These are phyloP conservation scores for Rutpela maculata DNA, from an alignment of 2,888 invertebrate genomes.

Conservation along the genomic window DNA sequence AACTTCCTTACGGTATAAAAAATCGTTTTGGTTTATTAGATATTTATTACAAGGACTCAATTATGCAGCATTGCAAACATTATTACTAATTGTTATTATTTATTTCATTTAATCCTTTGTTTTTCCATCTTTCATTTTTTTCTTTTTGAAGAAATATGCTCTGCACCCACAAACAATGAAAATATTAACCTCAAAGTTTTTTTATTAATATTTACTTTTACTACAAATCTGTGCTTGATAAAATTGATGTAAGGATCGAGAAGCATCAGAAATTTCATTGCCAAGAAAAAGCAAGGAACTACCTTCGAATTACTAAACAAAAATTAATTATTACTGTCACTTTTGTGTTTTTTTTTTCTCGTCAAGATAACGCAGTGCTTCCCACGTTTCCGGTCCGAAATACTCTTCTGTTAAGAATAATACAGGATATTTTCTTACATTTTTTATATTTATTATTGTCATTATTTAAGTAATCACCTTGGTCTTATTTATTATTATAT, in stretches of 20 bases:
- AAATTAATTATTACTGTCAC: conserved; percentile 17
- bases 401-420: not conserved
- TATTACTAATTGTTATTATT: conserved; percentile 13
- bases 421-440: not conserved
- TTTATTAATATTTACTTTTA: conserved; percentile 13
- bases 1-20: conserved; percentile 34
- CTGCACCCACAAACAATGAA: conserved; percentile 17
- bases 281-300: conserved; percentile 11
- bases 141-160: conserved; percentile 10
- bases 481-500: not conserved
- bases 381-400: not conserved
- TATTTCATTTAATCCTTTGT: not conserved
- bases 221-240: conserved; percentile 7
- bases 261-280: conserved; percentile 14
- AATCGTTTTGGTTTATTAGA: conserved; percentile 50
- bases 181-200: conserved; percentile 23
- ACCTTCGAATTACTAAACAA: not conserved
- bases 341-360: not conserved
- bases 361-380: not conserved
- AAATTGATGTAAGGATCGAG: not conserved
- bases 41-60: conserved; percentile 52
- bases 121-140: not conserved
- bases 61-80: conserved; percentile 46
- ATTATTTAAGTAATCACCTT: not conserved
- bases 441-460: not conserved